Evolutionary conservation across 2,113 vertebrate species (phyloP), one percentile per base, ranked within the genome.

Genomic region (Cavia aperea): DNA sequence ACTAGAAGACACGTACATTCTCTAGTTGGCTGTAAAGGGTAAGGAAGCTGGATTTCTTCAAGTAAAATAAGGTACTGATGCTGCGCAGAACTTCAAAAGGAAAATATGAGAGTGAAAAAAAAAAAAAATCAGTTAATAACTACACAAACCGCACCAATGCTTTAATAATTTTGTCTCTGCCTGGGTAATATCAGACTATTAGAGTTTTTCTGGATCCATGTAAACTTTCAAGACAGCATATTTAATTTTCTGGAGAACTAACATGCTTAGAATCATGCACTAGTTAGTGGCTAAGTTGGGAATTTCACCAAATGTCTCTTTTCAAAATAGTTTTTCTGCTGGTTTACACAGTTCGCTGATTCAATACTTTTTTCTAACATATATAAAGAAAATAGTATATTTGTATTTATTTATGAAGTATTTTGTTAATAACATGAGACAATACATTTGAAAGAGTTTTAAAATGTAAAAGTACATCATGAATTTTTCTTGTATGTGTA

Each of bases 21-120:
- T 79, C 83, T 63, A 86, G 72, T 26, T 84, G 84, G 86, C 86
- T 94, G 93, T 93, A 96, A 95, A 96, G 92, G 89, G 89, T 95
- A 95, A 94, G 78, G 24, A 72, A 72, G 86, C 62, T 85, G 58
- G 68, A 94, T 89, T 93, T 92, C 81, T 94, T 78, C 62, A 63
- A 92, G 81, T 78, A 79, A 82, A 94, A 58, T 36, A 62, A 78
- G 46, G 13, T 87, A 66, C 78, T 91, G 33, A 7, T 63, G 15
- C 31, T 43, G 36, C 58, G 87, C 39, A 87, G 63, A 94, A 79
- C 29, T 86, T 72, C n/a, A 4, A 54, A 62, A 86, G 46, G 51
- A 66, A 9, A 51, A 92, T n/a, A 21, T 36, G 31, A 29, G 73
- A 56, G 51, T 3, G 86, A 54, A 36, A 72, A 46, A 79, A 72